phyloP scores from a whole-genome alignment of 1,140 invertebrate genomes.

The Physella acuta region DNA sequence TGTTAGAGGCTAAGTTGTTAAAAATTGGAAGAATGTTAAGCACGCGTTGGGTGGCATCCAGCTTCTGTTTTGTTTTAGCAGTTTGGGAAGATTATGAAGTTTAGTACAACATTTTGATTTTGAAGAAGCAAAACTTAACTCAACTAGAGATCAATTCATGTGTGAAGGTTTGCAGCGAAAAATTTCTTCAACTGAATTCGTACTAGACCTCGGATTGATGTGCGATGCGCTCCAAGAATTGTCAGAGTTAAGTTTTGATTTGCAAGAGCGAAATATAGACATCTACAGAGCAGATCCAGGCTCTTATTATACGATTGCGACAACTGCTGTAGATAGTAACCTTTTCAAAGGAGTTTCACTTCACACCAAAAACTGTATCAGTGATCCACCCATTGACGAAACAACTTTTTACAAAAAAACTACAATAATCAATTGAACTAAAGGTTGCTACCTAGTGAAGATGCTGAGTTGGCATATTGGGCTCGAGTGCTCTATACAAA shows the following conservation, averaged over 20 bases:
- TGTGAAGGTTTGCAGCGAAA: not conserved
- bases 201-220: not conserved
- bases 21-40: not conserved
- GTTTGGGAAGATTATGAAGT: not conserved
- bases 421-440: not conserved
- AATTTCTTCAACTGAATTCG: not conserved
- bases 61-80: not conserved
- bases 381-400: not conserved
- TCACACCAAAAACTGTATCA: not conserved
- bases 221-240: not conserved
- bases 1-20: not conserved
- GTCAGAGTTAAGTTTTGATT: not conserved
- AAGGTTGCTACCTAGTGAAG: not conserved
- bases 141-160: not conserved
- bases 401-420: not conserved
- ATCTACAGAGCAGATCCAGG: not conserved
- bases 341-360: constrained; percentile 1
- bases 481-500: not conserved
- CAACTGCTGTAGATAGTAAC: not conserved
- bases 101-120: not conserved
- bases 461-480: not conserved
- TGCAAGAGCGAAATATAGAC: not conserved
- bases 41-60: not conserved
- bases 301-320: not conserved
- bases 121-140: not conserved